Percentiles rank a stretch among this genome's conserved stretches.
phyloP scores from a whole-genome alignment of 1,140 invertebrate species.

The Drosophila tropicalis region DNA sequence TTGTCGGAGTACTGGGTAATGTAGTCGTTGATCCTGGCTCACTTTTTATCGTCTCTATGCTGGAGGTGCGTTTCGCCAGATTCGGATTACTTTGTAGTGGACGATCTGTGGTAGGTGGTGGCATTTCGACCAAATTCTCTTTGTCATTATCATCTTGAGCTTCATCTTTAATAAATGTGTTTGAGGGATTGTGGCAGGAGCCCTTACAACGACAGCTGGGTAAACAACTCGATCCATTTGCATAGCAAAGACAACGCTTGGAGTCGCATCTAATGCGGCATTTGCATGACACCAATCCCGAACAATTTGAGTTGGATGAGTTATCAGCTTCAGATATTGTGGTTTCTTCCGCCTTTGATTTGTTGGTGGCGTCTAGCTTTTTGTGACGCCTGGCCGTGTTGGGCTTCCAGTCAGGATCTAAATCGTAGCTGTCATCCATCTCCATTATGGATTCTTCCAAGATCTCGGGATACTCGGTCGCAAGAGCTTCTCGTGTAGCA shows the following conservation, averaged over 20 bases:
- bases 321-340: conserved; percentile 12
- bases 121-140: conserved; percentile 25
- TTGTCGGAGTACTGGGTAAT: not conserved
- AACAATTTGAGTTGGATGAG: not conserved
- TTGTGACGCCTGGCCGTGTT: not conserved
- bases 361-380: conserved; percentile 20
- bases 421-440: conserved; percentile 43
- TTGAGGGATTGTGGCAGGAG: conserved; percentile 50
- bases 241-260: conserved; percentile 62
- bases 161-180: not conserved
- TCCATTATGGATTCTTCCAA: conserved; percentile 20
- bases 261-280: conserved; percentile 58
- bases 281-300: conserved; percentile 30
- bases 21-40: not conserved
- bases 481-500: not conserved
- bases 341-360: conserved; percentile 22
- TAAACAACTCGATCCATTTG: conserved; percentile 22
- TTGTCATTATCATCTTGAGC: conserved; percentile 9
- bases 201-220: conserved; percentile 41
- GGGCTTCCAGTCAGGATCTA: conserved; percentile 88
- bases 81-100: not conserved
- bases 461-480: not conserved
- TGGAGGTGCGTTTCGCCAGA: not conserved
- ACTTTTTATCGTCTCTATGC: not conserved
- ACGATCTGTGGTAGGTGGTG: not conserved